Evolutionary conservation across 2,888 invertebrate species (phyloP), one percentile per base, ranked within the genome.

Genomic region (Tenthredo amoena): DNA sequence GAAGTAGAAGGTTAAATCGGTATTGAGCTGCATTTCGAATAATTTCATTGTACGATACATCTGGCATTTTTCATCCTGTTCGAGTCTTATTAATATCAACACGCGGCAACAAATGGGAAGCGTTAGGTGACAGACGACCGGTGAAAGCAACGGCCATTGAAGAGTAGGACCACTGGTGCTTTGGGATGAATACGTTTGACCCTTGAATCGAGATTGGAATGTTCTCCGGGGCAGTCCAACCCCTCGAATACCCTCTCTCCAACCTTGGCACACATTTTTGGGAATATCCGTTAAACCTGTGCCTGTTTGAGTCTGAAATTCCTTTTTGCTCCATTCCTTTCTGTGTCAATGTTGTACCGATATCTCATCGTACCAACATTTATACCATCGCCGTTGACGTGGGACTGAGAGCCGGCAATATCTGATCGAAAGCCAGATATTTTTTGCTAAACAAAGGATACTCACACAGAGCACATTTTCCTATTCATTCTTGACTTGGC

Each of bases 131-230:
- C 12, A 58, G 37, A 21, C 37, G 26, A 62, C 62, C 77, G 15
- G 62, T 62, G n/a, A 12, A 37, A 10, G 62, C 81, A 62, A 62
- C 62, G 21, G 21, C 62, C 21, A 37, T 58, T 62, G 34, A 40
- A 18, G 31, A 50, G 21, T 81, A 37, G 21, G 18, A 62, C 58
- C 40, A n/a, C 18, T 62, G 10, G 40, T 37, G 21, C 58, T 40
- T 81, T 34, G 62, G 81, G 81, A 62, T 58, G 58, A 81, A 81
- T 62, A 62, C 81, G 40, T 81, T 81, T 40, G 81, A 58, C 81
- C 81, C 58, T 81, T 40, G 62, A 81, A 58, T 81, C 81, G 62
- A 40, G 62, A 81, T 81, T 62, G n/a, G 37, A 81, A 81, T 40
- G 81, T 58, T 62, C 40, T 55, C 62, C 40, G 40, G 40, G 26